Conservation (phyloP, 2,888 invertebrate genomes). For the Cantharis nigra region DNA sequence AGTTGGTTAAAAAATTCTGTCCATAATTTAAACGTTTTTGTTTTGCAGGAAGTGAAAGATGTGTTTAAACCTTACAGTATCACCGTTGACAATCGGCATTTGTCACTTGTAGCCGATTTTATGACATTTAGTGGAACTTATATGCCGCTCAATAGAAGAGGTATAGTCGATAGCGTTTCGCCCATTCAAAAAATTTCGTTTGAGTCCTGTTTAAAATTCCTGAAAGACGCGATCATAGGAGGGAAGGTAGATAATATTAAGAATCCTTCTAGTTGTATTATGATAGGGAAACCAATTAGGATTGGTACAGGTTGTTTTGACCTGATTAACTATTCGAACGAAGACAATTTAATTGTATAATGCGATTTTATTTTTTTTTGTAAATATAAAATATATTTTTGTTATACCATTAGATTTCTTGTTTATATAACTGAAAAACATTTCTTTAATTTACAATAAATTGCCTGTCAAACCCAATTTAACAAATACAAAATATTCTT, state of each 20-base stretch:
- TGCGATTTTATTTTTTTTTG: slow-evolving; percentile 1
- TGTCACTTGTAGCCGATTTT: slow-evolving; percentile 92
- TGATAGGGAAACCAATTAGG: slow-evolving; percentile 81
- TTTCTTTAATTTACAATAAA: no score
- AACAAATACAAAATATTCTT: no score
- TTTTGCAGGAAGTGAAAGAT: slow-evolving; percentile 80
- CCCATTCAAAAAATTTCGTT: slow-evolving; percentile 98
- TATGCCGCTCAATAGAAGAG: slow-evolving; percentile 86
- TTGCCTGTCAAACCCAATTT: no score
- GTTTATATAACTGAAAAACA: background rate
- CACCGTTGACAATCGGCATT: slow-evolving; percentile 90
- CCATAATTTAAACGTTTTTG: background rate
- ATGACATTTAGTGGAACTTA: slow-evolving; percentile 95
- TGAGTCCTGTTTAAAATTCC: slow-evolving; percentile 87
- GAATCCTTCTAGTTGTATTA: slow-evolving; percentile 86
- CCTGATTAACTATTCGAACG: slow-evolving; percentile 28
- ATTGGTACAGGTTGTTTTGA: slow-evolving; percentile 82
- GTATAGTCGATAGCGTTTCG: slow-evolving; percentile 89
- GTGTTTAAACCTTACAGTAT: slow-evolving; percentile 98
- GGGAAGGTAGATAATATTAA: slow-evolving; percentile 75
- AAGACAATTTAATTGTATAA: slow-evolving; percentile 34
- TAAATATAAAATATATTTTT: background rate
- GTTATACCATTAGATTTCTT: background rate
- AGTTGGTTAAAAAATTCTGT: background rate
- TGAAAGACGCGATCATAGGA: slow-evolving; percentile 74